These are phyloP conservation scores for Pagrus major DNA, from an alignment of 2,113 vertebrate genomes.

Conservation along the genomic window DNA sequence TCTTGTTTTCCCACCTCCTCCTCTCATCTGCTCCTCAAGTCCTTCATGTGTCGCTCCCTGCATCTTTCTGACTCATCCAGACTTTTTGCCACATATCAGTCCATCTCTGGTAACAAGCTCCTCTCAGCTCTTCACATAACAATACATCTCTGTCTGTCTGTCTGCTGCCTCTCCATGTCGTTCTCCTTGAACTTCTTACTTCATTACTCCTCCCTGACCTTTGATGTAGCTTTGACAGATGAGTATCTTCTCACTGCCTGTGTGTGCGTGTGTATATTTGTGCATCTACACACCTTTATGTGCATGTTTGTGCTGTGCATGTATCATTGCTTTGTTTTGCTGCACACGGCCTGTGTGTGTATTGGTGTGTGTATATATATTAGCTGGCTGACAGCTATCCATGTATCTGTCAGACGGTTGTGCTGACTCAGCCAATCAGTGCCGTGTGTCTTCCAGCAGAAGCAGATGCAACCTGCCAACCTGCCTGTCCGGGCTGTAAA, in stretches of 20 bases:
- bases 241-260: background rate
- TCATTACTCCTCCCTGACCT: conserved; percentile 41
- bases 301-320: too few species aligned
- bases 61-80: background rate
- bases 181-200: conserved; percentile 54
- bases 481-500: conserved; percentile 19
- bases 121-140: conserved; percentile 22
- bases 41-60: background rate
- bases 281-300: background rate
- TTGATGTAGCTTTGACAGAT: conserved; percentile 26
- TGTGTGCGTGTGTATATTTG: background rate
- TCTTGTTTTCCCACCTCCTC: background rate
- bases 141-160: conserved; percentile 22
- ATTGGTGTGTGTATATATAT: background rate
- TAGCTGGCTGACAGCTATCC: conserved; percentile 10
- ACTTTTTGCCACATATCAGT: conserved; percentile 1
- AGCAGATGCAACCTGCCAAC: conserved; percentile 49
- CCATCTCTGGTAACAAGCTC: conserved; percentile 34
- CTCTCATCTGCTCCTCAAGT: conserved; percentile 2
- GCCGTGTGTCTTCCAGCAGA: conserved; percentile 2
- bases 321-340: conserved; percentile 5
- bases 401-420: conserved; percentile 36
- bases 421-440: conserved; percentile 60
- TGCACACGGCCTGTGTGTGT: background rate
- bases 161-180: conserved; percentile 18